Evolutionary conservation across 2,113 vertebrate species (phyloP).

Genomic region (human (Homo sapiens)): GRCh38 chr2:148612501-148613000

Average conservation of each 20-base stretch:
- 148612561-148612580: neutral
- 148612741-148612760: neutral
- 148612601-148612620: neutral
- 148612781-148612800: neutral
- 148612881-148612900: neutral
- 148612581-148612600: neutral
- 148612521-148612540: neutral
- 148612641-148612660: neutral
- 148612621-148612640: neutral
- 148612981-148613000: neutral
- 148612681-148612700: slow-evolving; percentile 18
- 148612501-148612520: neutral
- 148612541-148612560: neutral
- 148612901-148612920: neutral
- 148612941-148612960: neutral
- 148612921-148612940: neutral
- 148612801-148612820: neutral
- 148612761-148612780: neutral
- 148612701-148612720: neutral
- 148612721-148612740: neutral
- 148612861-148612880: neutral
- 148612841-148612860: neutral
- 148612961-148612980: neutral
- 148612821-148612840: neutral
- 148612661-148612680: neutral